These are phyloP conservation scores for Arctopsyche grandis DNA, from an alignment of 1,140 invertebrate species.

Conservation along the genomic window DNA sequence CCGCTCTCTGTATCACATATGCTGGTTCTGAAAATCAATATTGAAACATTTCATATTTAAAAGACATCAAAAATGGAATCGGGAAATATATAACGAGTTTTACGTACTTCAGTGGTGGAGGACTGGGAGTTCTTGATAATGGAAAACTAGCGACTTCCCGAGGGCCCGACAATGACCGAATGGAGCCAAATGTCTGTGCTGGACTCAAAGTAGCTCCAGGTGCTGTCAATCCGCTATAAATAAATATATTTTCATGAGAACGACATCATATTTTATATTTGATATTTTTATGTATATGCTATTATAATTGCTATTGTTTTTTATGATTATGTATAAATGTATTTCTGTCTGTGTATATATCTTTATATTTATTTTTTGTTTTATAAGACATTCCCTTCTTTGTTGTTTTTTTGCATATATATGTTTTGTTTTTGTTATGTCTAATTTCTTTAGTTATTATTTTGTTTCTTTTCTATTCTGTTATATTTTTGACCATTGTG, in stretches of 20 bases:
- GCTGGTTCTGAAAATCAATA: constrained; percentile 46
- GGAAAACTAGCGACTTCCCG: constrained; percentile 82
- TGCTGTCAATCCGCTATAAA: constrained; percentile 72
- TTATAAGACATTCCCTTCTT: too few relatives aligned
- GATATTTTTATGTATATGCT: too few relatives aligned
- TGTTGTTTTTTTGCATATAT: too few relatives aligned
- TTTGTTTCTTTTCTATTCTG: too few relatives aligned
- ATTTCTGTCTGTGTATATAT: too few relatives aligned
- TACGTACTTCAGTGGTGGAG: constrained; percentile 69
- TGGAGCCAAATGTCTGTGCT: constrained; percentile 78
- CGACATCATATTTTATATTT: too few relatives aligned
- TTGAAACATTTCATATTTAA: constrained; percentile 11
- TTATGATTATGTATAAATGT: too few relatives aligned
- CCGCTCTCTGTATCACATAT: constrained; percentile 51
- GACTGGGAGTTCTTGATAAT: constrained; percentile 76
- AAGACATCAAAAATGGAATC: background rate
- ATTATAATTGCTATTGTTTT: too few relatives aligned
- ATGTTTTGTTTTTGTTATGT: too few relatives aligned
- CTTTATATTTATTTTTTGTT: too few relatives aligned
- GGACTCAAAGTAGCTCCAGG: constrained; percentile 74
- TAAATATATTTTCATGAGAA: constrained; percentile 39
- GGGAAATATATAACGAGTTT: background rate
- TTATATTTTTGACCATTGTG: too few relatives aligned
- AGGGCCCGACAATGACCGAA: constrained; percentile 75
- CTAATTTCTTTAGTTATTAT: too few relatives aligned